Percentiles rank a stretch among this genome's conserved stretches.
phyloP scores from a whole-genome alignment of 1,140 invertebrate genomes.

The Ectropis grisescens region DNA sequence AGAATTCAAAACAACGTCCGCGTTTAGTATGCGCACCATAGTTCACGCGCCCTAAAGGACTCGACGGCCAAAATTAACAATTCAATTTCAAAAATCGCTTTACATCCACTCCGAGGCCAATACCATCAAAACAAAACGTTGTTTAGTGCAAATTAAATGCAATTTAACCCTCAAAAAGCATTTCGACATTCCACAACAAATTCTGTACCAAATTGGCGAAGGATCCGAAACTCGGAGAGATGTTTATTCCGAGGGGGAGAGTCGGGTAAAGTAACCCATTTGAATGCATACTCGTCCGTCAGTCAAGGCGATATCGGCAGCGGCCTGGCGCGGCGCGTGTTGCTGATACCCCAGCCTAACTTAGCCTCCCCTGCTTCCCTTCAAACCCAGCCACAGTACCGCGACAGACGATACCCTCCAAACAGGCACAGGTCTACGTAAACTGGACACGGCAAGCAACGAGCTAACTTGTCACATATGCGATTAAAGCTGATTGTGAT shows the following conservation, averaged over 20 bases:
- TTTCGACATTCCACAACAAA: constrained; percentile 60
- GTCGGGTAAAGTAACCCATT: constrained; percentile 75
- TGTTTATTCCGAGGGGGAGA: constrained; percentile 48
- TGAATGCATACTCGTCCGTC: constrained; percentile 79
- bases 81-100: too few relatives aligned
- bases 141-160: constrained; percentile 63
- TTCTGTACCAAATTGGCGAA: constrained; percentile 57
- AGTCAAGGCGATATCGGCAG: constrained; percentile 73
- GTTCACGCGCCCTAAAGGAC: too few relatives aligned
- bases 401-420: too few relatives aligned
- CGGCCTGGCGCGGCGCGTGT: constrained; percentile 39
- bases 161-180: constrained; percentile 59
- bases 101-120: too few relatives aligned
- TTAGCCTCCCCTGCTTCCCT: constrained; percentile 16
- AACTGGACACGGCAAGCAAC: constrained; percentile 33
- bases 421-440: constrained; percentile 11
- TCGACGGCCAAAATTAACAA: too few relatives aligned
- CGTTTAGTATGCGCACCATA: too few relatives aligned
- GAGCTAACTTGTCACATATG: constrained; percentile 64
- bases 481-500: constrained; percentile 68
- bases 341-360: constrained; percentile 25
- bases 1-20: too few relatives aligned
- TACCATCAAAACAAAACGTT: constrained; percentile 22
- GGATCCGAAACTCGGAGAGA: constrained; percentile 40
- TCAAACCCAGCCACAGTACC: not conserved